Evolutionary conservation across 2,888 invertebrate genomes (phyloP).

Genomic region (Sesia apiformis): DNA sequence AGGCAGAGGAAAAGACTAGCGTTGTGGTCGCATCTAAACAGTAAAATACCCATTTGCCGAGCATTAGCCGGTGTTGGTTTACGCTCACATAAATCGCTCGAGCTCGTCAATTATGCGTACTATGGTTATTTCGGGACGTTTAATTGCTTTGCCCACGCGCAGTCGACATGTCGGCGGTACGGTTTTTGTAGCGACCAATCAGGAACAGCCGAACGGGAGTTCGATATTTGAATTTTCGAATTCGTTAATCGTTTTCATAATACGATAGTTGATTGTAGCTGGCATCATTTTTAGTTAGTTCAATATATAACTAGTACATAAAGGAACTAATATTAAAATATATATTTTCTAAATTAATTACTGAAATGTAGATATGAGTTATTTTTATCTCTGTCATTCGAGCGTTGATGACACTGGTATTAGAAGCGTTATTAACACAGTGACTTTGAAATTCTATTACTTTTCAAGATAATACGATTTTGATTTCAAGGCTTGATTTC

Average conservation of each 20-base stretch:
- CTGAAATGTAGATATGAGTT: too few species aligned
- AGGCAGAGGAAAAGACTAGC: too few species aligned
- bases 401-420: too few species aligned
- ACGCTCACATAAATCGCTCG: slow-evolving; percentile 40
- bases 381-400: too few species aligned
- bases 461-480: too few species aligned
- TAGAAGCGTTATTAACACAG: too few species aligned
- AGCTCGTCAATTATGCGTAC: slow-evolving; percentile 54
- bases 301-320: too few species aligned
- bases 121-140: slow-evolving; percentile 56
- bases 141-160: slow-evolving; percentile 60
- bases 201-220: neutral
- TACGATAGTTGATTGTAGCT: slow-evolving; percentile 4
- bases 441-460: too few species aligned
- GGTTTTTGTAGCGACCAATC: neutral
- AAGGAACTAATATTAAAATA: too few species aligned
- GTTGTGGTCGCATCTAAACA: too few species aligned
- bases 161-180: slow-evolving; percentile 12
- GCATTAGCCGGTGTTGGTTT: neutral
- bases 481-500: too few species aligned
- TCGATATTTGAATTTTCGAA: neutral
- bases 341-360: too few species aligned
- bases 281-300: neutral
- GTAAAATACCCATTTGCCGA: neutral
- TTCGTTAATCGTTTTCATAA: slow-evolving; percentile 4